Conservation (phyloP, 2,888 invertebrate genomes). For the Spicauda simplicius region DNA sequence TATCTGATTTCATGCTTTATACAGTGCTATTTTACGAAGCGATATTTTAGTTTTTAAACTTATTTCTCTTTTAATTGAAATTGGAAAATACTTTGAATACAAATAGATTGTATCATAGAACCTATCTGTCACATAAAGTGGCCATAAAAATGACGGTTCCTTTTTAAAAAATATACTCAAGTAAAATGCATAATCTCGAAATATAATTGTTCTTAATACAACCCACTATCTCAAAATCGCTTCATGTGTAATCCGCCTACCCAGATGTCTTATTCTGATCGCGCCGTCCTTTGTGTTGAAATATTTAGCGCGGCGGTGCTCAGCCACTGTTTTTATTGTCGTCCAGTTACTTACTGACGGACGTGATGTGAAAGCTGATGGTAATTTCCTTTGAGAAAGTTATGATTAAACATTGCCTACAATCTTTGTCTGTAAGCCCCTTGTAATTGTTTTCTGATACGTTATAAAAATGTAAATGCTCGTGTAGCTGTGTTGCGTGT, state of each 20-base stretch:
- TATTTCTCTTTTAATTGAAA: too few relatives aligned
- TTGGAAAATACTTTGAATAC: too few relatives aligned
- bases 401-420: constrained; percentile 2
- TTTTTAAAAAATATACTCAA: too few relatives aligned
- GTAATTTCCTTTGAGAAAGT: constrained; percentile 7
- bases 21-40: too few relatives aligned
- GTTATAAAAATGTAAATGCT: not conserved
- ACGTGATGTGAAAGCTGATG: constrained; percentile 18
- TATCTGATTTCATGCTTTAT: too few relatives aligned
- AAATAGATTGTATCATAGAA: too few relatives aligned
- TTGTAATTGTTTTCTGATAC: not conserved
- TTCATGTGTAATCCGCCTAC: not conserved
- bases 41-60: too few relatives aligned
- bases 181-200: too few relatives aligned
- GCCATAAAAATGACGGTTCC: too few relatives aligned
- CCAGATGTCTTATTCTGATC: constrained; percentile 60
- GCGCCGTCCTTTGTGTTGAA: constrained; percentile 56
- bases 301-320: constrained; percentile 48
- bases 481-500: not conserved
- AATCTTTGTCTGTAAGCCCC: not conserved
- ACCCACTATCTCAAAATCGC: not conserved
- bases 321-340: constrained; percentile 28
- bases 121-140: too few relatives aligned
- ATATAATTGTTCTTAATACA: too few relatives aligned
- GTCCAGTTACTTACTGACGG: constrained; percentile 26